Base-by-base conservation (phyloP, 2,888 invertebrate genomes). In the Agrotis puta region DNA sequence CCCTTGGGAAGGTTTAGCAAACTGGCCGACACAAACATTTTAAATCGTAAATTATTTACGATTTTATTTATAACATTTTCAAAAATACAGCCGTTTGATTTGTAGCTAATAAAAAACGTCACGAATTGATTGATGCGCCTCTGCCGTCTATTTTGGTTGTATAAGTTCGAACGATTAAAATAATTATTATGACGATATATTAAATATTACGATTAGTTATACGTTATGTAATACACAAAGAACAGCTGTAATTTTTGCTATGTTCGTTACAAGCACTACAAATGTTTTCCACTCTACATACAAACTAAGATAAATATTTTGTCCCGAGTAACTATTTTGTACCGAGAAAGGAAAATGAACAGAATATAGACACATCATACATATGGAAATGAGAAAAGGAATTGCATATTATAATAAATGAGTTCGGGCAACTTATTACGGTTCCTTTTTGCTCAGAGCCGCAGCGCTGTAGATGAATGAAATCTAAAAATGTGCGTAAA, bases 1-100 rank as follows among this genome's bases (percentile, higher is more conserved):
- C 89, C 94, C 94, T 94, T 94, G 94, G 85, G 87, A 90, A 92
- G 92, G 91, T 90, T 91, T 89, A 87, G 85, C 87, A 79, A 83
- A 88, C 86, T 75, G 79, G 77, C 84, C 83, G 70, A 80, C 80
- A 84, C 76, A 88, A 89, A 87, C 84, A 87, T 88, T 90, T 90
- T 81, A 85, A 84, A 84, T 88, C 86, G 89, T 91, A 92, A 91
- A 93, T 87, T 82, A 90, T 90, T 88, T 91, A 89, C 81, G 79
- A 82, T 80, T 82, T 82, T 88, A 90, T 89, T 87, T 89, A 85
- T 85, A 89, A 84, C 83, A 76, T 86, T 88, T 88, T 86, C 85
- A 82, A 88, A 89, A 91, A 90, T 89, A 88, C 81, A 81, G 75
- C 76, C 78, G 80, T 87, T 85, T 91, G 91, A 92, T 92, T 91